Conservation (phyloP, 2,113 vertebrate species). For the Phainopepla nitens region DNA sequence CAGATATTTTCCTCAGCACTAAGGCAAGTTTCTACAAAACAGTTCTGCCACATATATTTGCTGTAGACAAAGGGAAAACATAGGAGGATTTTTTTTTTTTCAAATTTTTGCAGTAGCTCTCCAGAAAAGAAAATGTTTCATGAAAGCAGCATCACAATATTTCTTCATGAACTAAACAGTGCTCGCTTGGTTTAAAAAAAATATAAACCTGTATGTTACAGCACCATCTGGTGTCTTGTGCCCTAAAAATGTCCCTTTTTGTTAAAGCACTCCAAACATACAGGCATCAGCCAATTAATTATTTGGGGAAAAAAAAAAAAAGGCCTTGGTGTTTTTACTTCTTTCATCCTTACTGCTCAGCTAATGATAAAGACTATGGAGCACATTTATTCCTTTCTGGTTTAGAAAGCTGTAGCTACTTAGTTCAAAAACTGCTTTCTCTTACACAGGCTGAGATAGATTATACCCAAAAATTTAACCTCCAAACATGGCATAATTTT, state of each 20-base stretch:
- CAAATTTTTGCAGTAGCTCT: background rate
- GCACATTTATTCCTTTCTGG: background rate
- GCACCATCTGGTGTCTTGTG: slow-evolving; percentile 55
- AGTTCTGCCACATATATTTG: background rate
- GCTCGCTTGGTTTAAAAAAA: background rate
- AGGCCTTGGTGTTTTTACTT: background rate
- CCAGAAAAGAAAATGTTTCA: background rate
- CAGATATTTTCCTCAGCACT: background rate
- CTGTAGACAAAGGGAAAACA: background rate
- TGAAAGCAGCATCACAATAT: background rate
- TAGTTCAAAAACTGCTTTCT: background rate
- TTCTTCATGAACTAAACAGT: background rate
- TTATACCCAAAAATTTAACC: background rate
- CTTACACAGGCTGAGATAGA: background rate
- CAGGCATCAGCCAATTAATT: background rate
- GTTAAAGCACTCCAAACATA: background rate
- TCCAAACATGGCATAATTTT: background rate
- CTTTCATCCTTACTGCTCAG: background rate
- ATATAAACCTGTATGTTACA: background rate
- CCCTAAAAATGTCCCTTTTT: background rate
- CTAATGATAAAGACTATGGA: background rate
- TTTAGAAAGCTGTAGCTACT: background rate
- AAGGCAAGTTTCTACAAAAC: background rate
- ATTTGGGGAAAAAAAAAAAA: background rate
- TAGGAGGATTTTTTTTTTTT: background rate